Conservation (phyloP, 1,140 invertebrate genomes). For the Drusus annulatus region DNA sequence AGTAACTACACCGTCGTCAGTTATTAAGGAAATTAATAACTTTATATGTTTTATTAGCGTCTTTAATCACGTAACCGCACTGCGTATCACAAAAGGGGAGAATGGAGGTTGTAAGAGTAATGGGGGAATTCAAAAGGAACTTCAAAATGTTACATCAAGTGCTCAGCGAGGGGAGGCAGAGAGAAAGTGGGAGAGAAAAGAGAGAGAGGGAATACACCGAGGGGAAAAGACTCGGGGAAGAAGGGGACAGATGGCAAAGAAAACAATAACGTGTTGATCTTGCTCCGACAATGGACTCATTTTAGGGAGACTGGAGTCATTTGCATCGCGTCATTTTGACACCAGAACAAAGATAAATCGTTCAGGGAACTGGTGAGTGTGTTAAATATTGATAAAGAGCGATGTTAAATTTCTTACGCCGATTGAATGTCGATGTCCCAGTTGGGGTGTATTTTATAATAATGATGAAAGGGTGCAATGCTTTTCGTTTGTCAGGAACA, state of each 20-base stretch:
- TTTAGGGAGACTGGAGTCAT: slow-evolving; percentile 8
- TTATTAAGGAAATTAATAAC: too few relatives aligned
- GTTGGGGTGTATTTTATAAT: too few relatives aligned
- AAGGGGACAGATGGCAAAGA: slow-evolving; percentile 10
- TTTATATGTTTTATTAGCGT: too few relatives aligned
- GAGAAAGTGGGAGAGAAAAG: neutral
- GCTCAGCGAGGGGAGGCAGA: slow-evolving; percentile 7
- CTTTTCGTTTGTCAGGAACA: too few relatives aligned
- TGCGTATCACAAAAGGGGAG: neutral
- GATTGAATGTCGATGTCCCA: too few relatives aligned
- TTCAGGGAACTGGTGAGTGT: too few relatives aligned
- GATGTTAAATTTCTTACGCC: too few relatives aligned
- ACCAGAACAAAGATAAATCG: neutral
- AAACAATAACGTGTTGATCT: slow-evolving; percentile 35
- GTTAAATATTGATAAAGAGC: too few relatives aligned
- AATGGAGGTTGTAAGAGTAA: slow-evolving; percentile 1
- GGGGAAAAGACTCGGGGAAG: neutral
- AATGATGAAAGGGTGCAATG: too few relatives aligned
- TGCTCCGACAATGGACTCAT: slow-evolving; percentile 18
- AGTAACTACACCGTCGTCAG: too few relatives aligned
- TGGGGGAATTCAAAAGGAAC: slow-evolving; percentile 27
- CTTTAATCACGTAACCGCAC: slow-evolving; percentile 16
- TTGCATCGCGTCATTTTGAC: slow-evolving; percentile 20
- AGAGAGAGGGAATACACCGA: neutral
- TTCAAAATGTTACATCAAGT: slow-evolving; percentile 26